These are phyloP conservation scores for Phyllopteryx taeniolatus DNA, from an alignment of 2,113 vertebrate genomes.

Conservation along the genomic window DNA sequence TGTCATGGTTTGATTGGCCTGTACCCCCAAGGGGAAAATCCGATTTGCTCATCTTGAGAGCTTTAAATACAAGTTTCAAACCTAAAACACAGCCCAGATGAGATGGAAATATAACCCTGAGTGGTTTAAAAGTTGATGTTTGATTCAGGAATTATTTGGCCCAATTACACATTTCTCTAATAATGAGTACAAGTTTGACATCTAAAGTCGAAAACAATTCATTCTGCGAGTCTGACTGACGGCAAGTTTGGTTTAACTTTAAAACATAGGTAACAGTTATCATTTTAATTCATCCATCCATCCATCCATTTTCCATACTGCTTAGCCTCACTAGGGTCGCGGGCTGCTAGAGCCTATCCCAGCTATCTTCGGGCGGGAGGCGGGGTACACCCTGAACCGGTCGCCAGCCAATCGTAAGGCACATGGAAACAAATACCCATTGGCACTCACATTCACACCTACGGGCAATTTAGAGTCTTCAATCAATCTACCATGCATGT, in stretches of 20 bases:
- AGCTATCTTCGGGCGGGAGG: too few species aligned
- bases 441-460: too few species aligned
- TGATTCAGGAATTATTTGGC: neutral
- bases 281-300: neutral
- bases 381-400: too few species aligned
- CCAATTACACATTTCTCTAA: neutral
- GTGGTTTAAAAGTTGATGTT: neutral
- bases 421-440: too few species aligned
- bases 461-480: too few species aligned
- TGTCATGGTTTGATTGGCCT: constrained; percentile 30
- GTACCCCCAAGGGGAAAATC: constrained; percentile 1
- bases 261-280: neutral
- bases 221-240: neutral
- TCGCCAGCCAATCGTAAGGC: too few species aligned
- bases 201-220: neutral
- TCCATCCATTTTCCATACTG: too few species aligned
- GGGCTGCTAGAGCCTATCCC: too few species aligned
- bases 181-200: neutral
- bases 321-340: too few species aligned
- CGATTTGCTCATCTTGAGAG: constrained; percentile 6
- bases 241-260: neutral
- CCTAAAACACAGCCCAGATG: constrained; percentile 7
- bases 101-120: neutral
- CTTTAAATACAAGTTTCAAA: constrained; percentile 23
- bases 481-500: too few species aligned